These are phyloP conservation scores for Dipodomys spectabilis DNA, from an alignment of 2,113 vertebrate genomes.

Conservation along the genomic window DNA sequence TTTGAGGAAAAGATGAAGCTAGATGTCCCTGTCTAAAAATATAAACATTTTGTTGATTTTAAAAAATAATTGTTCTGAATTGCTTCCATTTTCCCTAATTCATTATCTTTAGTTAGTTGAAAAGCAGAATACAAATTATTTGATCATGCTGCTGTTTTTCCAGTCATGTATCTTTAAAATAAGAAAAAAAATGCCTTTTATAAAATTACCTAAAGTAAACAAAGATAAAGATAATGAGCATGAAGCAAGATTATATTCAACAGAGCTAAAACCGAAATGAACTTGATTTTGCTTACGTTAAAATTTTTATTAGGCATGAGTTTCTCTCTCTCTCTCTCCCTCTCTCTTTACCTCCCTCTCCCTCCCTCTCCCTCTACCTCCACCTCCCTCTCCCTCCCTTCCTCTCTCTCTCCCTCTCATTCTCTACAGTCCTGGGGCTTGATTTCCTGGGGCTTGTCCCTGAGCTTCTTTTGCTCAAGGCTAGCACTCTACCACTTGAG, in stretches of 20 bases:
- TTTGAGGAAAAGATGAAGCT: slow-evolving; percentile 20
- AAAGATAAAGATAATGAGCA: slow-evolving; percentile 52
- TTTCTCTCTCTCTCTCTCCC: no score
- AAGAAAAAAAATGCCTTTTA: background rate
- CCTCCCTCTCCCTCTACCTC: no score
- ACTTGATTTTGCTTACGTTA: slow-evolving; percentile 21
- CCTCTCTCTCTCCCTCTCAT: no score
- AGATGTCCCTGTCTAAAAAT: slow-evolving; percentile 27
- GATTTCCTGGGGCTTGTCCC: no score
- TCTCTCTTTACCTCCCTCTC: no score
- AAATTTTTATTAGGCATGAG: background rate
- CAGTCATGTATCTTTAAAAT: slow-evolving; percentile 62
- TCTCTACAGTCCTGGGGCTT: no score
- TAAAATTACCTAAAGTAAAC: slow-evolving; percentile 50
- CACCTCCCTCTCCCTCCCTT: no score
- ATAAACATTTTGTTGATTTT: slow-evolving; percentile 47
- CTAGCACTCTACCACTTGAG: no score
- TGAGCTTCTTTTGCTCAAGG: no score
- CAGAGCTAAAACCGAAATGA: slow-evolving; percentile 42
- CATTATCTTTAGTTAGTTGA: slow-evolving; percentile 23
- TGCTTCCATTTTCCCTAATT: slow-evolving; percentile 50
- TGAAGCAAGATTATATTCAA: slow-evolving; percentile 14
- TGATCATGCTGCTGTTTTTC: slow-evolving; percentile 21
- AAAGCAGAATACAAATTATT: slow-evolving; percentile 50
- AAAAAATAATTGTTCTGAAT: slow-evolving; percentile 48